Evolutionary conservation across 2,797 vertebrate species (phyloP), one percentile per base, ranked within the genome.

Genomic region (Gambusia yucatana): DNA sequence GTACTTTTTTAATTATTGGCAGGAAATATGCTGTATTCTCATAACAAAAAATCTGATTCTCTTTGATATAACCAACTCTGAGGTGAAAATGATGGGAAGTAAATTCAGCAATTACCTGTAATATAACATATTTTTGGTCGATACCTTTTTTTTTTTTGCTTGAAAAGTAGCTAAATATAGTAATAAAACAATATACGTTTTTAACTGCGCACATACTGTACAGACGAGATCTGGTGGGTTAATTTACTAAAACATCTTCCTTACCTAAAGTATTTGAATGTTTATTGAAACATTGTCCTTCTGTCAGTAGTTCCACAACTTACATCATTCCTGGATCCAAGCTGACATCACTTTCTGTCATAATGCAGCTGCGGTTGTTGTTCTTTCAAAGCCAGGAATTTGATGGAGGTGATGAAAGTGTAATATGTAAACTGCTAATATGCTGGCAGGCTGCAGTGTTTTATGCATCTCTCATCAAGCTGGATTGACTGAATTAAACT

Each of bases 271-370:
- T 33, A 33, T 30, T 33, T 61, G 2, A 61, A 61, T 61, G 28
- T 14, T 61, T 61, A 61, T 61, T 61, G 30, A 63, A 65, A 65
- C 20, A 16, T 65, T 10, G 61, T 65, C 61, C 4, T 33, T 61
- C 30, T 36, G 59, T 39, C 33, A 65, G 17, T 39, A 65, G 6
- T 65, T 65, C 61, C 28, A 65, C 61, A 65, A 65, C 61, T 36
- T 30, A 20, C 61, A 65, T 65, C 61, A 65, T 65, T 71, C 77
- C 13, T 72, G 70, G 70, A 72, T 72, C 46, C 17, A 33, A 17
- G 46, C 70, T 48, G 70, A 72, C 28, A 30, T 47, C 47, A 72
- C 33, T 48, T 72, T 46, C 46, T 48, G 44, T 48, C 46, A 72
- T 72, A 72, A 72, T 72, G 70, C 47, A 20, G 70, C 70, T 47